A percentile compares a stretch with the other conserved stretches of the same genome.
Evolutionary conservation across 2,888 invertebrate species (phyloP).

Genomic region (Drosophila diplacantha): DNA sequence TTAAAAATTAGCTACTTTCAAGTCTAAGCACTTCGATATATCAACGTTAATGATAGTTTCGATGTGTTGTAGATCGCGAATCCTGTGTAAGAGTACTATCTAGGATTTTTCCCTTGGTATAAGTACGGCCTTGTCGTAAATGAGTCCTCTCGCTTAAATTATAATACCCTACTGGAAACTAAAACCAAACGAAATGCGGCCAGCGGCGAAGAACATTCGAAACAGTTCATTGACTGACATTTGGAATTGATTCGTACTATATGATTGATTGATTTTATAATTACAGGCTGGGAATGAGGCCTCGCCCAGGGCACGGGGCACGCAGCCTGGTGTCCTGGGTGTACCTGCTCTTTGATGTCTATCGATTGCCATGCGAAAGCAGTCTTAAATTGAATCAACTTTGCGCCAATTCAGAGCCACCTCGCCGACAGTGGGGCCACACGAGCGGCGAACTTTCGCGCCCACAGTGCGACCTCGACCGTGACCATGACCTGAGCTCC

Average conservation of each 20-base stretch:
- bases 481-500: constrained; percentile 19
- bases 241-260: constrained; percentile 3
- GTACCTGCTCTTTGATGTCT: constrained; percentile 18
- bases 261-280: constrained; percentile 43
- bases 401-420: constrained; percentile 27
- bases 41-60: background rate
- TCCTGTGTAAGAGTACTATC: background rate
- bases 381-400: constrained; percentile 55
- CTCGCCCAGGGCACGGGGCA: background rate
- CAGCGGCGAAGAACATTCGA: background rate
- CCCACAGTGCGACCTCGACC: constrained; percentile 21
- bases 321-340: background rate
- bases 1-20: background rate
- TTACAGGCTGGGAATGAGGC: constrained; percentile 14
- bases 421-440: constrained; percentile 5
- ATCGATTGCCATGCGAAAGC: constrained; percentile 39
- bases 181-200: constrained; percentile 1
- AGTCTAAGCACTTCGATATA: background rate
- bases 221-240: constrained; percentile 24
- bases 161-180: background rate
- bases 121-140: background rate
- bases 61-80: background rate
- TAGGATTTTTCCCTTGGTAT: background rate
- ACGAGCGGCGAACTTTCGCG: constrained; percentile 39
- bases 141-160: background rate